These are phyloP conservation scores for Laothoe populi DNA, from an alignment of 2,888 invertebrate species.

Conservation along the genomic window DNA sequence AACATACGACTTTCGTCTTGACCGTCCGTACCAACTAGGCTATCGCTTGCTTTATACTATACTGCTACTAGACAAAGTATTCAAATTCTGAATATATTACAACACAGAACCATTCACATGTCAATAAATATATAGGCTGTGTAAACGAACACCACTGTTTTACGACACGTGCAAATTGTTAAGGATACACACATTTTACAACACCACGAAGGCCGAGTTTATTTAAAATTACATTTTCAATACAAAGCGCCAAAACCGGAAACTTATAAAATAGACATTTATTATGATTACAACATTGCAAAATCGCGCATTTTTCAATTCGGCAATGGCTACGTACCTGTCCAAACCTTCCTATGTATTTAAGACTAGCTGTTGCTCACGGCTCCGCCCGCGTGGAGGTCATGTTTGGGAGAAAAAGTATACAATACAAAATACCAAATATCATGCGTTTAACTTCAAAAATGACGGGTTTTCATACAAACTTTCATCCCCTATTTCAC, in stretches of 20 bases:
- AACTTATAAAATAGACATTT: background rate
- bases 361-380: too few species aligned
- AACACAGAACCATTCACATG: background rate
- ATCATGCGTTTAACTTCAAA: too few species aligned
- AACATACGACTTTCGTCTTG: too few species aligned
- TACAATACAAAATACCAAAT: too few species aligned
- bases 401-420: too few species aligned
- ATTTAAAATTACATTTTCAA: constrained; percentile 7
- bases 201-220: background rate
- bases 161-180: background rate
- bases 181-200: background rate
- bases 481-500: too few species aligned
- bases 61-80: background rate
- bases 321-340: background rate
- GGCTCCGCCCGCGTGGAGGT: too few species aligned
- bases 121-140: background rate
- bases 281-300: background rate
- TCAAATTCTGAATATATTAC: background rate
- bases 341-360: too few species aligned
- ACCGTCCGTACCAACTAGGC: too few species aligned
- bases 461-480: too few species aligned
- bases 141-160: background rate
- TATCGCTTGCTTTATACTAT: too few species aligned
- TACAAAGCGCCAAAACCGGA: background rate
- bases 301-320: background rate